Evolutionary conservation across 2,797 vertebrate species (phyloP).

Genomic region (Hephaestus fuliginosus): DNA sequence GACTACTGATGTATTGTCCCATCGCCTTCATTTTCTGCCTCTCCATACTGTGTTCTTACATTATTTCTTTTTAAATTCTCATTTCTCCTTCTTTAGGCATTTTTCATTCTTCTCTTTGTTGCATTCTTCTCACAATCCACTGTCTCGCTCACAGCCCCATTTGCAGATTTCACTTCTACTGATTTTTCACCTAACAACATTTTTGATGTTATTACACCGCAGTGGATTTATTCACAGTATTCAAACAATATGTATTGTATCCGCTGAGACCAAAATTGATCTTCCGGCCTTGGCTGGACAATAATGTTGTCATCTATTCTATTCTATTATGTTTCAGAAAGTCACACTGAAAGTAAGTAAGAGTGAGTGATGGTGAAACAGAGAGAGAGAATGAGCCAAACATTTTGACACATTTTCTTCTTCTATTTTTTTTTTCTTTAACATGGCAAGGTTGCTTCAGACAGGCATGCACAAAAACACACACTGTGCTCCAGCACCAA

Average conservation of each 20-base stretch:
- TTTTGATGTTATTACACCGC: constrained; percentile 2
- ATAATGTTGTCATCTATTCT: too few species aligned
- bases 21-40: background rate
- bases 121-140: background rate
- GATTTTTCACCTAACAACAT: background rate
- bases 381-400: constrained; percentile 50
- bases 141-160: background rate
- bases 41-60: background rate
- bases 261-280: too few species aligned
- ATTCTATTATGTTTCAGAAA: constrained; percentile 21
- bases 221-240: constrained; percentile 5
- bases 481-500: constrained; percentile 37
- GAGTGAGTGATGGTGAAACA: constrained; percentile 24
- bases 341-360: constrained; percentile 10
- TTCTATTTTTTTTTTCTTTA: constrained; percentile 14
- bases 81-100: background rate
- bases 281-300: too few species aligned
- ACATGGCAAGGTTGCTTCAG: constrained; percentile 42
- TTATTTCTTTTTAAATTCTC: background rate
- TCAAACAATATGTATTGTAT: constrained; percentile 4
- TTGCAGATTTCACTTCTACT: background rate
- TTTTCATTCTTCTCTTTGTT: background rate
- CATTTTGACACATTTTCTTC: constrained; percentile 33
- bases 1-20: background rate
- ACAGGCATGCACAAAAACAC: constrained; percentile 40